Evolutionary conservation across 1,140 invertebrate species (phyloP), one percentile per base, ranked within the genome.

Genomic region (Zaprionus tsacasi): DNA sequence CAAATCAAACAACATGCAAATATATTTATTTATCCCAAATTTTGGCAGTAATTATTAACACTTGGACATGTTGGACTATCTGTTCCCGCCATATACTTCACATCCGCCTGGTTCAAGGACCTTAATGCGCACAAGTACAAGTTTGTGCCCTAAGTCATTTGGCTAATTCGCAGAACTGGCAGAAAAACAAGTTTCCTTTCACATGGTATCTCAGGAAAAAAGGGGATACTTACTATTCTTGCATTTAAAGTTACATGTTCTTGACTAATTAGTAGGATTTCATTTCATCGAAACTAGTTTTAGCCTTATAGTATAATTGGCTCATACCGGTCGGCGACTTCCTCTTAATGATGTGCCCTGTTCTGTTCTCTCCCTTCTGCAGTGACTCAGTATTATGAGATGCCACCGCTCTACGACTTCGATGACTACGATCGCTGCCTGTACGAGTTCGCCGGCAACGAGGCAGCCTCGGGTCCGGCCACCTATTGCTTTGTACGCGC

Each of bases 351-450:
- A 52, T 48, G 35, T 64, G 52, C 35, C 11, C 17, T 55, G 15
- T 52, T 43, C 33, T 54, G 40, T 36, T 40, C 59, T 65, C 35
- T 33, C 35, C 52, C 8, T 0, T 15, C 33, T 33, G 15, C n/a
- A 93, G 92, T 93, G 78, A 93, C 86, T n/a, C 92, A 94, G 68
- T 94, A 94, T 79, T 86, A 91, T 57, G 91, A 91, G 74, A 94
- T 94, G 93, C 94, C 94, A 11, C 79, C 89, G 7, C 73, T 94
- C 2, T 94, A 91, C 75, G 86, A 85, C 45, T 81, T 94, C 77
- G 94, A 94, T 68, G 92, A 93, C 70, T 94, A 93, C 59, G 89
- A 92, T 25, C 78, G 85, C 1, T 94, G 94, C 72, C 79, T 94
- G 8, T 82, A 91, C 60, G 82, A 92, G 40, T 81, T 82, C 4